These are phyloP conservation scores for Pardosa pseudoannulata DNA, from an alignment of 2,888 invertebrate species.

Conservation along the genomic window DNA sequence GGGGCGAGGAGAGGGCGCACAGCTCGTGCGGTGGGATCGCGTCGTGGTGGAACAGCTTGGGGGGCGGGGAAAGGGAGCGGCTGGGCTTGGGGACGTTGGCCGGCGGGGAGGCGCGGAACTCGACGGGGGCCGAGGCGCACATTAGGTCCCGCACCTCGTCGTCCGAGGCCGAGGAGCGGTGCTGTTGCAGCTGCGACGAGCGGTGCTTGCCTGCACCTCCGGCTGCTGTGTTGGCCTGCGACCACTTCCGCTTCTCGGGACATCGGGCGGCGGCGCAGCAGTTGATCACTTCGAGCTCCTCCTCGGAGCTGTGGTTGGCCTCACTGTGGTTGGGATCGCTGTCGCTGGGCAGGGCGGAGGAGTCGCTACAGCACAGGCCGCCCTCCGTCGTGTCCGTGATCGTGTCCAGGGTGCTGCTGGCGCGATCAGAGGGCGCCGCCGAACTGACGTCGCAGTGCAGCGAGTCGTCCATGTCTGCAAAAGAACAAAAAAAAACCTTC, in stretches of 20 bases:
- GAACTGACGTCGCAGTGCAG: constrained; percentile 57
- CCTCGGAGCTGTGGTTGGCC: constrained; percentile 88
- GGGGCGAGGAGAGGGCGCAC: constrained; percentile 75
- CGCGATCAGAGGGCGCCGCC: constrained; percentile 66
- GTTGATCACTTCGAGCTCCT: constrained; percentile 90
- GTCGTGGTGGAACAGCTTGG: constrained; percentile 74
- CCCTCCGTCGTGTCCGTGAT: constrained; percentile 59
- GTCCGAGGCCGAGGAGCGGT: constrained; percentile 79
- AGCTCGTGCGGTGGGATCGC: constrained; percentile 75
- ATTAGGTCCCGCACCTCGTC: constrained; percentile 84
- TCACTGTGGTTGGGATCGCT: constrained; percentile 83
- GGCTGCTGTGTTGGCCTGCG: constrained; percentile 80
- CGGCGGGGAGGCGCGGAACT: constrained; percentile 93
- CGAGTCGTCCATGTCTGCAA: constrained; percentile 67
- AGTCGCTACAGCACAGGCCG: constrained; percentile 15
- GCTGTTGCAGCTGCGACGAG: neutral
- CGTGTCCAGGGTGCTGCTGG: constrained; percentile 69
- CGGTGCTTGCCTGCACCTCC: too few relatives aligned
- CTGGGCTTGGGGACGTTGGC: constrained; percentile 90
- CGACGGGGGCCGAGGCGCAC: constrained; percentile 85
- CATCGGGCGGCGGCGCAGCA: constrained; percentile 44
- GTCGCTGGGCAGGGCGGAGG: constrained; percentile 79
- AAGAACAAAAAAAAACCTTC: too few relatives aligned
- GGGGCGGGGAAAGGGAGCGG: constrained; percentile 74
- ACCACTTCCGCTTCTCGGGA: constrained; percentile 88